Evolutionary conservation across 2,113 vertebrate genomes (phyloP).

Genomic region (Varanus komodoensis): DNA sequence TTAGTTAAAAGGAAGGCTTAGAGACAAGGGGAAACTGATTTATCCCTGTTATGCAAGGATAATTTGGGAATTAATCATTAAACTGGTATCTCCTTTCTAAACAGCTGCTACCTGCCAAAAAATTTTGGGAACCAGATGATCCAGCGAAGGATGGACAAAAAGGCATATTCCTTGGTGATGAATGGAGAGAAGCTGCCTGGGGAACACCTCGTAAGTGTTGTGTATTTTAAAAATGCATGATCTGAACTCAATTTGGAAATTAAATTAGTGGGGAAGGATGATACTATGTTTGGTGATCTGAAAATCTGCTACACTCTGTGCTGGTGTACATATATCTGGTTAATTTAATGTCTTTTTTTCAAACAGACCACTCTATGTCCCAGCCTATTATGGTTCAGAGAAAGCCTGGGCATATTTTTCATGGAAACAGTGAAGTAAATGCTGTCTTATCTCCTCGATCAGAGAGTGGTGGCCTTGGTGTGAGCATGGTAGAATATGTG

Average conservation of each 20-base stretch:
- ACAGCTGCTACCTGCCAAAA: constrained; percentile 97
- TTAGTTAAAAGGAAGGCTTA: not conserved
- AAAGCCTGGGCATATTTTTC: constrained; percentile 97
- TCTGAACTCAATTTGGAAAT: not conserved
- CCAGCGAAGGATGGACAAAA: constrained; percentile 97
- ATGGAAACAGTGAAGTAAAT: constrained; percentile 95
- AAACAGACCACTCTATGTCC: constrained; percentile 96
- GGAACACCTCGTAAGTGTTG: constrained; percentile 93
- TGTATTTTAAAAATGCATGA: not conserved
- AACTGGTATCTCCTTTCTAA: constrained; percentile 36
- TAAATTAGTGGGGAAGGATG: not conserved
- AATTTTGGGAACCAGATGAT: constrained; percentile 99
- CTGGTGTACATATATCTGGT: not conserved
- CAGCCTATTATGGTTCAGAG: constrained; percentile 99
- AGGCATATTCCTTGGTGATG: constrained; percentile 96
- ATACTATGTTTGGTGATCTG: not conserved
- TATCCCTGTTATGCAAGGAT: not conserved
- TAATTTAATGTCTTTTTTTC: constrained; percentile 38
- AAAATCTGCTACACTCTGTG: not conserved
- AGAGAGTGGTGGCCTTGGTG: constrained; percentile 96
- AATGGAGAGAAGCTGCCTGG: constrained; percentile 98
- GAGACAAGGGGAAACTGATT: not conserved
- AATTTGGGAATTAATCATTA: not conserved
- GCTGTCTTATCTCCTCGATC: constrained; percentile 97
- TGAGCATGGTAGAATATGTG: constrained; percentile 99